Evolutionary conservation across 2,113 vertebrate genomes (phyloP).

Genomic region (Podiceps cristatus): DNA sequence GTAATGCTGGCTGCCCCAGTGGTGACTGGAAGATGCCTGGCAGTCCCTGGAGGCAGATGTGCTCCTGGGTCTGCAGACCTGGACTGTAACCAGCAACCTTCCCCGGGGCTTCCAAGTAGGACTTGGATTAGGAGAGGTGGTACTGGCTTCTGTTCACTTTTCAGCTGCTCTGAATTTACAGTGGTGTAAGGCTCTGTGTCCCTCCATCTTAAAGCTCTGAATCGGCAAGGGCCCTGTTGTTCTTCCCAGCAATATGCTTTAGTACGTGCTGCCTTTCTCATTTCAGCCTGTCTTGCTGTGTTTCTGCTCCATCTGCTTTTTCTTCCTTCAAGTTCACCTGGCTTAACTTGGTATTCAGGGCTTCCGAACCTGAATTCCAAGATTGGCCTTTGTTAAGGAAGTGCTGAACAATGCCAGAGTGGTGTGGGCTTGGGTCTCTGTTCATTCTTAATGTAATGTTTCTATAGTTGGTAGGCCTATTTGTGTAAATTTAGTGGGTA

Average conservation of each 20-base stretch:
- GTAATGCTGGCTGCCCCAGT: background rate
- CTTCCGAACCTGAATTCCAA: background rate
- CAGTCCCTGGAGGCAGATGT: background rate
- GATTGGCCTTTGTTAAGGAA: background rate
- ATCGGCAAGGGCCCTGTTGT: background rate
- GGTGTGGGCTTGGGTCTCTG: background rate
- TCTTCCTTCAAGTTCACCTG: background rate
- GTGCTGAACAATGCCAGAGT: background rate
- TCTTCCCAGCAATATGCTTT: background rate
- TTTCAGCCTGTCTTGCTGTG: background rate
- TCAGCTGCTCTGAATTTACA: background rate
- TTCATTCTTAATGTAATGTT: background rate
- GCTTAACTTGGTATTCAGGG: background rate
- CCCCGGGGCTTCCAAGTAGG: background rate
- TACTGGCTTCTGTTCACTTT: background rate
- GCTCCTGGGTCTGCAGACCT: background rate
- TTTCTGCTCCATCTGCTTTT: background rate
- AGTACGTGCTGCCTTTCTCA: background rate
- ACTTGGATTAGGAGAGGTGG: background rate
- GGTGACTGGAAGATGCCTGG: background rate
- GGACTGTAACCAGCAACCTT: background rate
- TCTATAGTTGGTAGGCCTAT: accelerated
- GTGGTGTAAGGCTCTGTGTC: background rate
- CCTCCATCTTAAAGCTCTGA: background rate
- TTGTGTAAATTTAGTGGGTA: background rate